These are phyloP conservation scores for Schizopygopsis malacanthus DNA, from an alignment of 2,797 vertebrate genomes.

Conservation along the genomic window DNA sequence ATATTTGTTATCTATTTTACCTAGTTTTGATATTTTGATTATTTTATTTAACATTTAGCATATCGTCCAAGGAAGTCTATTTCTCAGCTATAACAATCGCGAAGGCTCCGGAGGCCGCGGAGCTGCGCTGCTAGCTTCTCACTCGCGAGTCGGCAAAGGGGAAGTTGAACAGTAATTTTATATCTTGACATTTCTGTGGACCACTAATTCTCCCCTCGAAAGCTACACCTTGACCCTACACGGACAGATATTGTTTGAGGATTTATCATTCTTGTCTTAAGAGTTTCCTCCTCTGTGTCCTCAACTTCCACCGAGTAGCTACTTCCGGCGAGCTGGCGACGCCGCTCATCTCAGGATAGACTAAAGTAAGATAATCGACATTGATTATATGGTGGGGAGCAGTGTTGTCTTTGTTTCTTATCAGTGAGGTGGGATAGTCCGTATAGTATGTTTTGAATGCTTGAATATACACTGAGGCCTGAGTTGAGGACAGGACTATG, in stretches of 20 bases:
- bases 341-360: conserved; percentile 32
- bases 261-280: background rate
- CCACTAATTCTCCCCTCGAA: background rate
- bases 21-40: background rate
- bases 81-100: background rate
- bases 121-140: conserved; percentile 21
- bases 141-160: background rate
- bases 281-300: conserved; percentile 10
- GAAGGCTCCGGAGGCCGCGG: conserved; percentile 27
- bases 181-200: background rate
- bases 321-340: conserved; percentile 54
- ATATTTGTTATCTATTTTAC: background rate
- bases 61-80: background rate
- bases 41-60: background rate
- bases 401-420: background rate
- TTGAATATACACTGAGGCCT: background rate
- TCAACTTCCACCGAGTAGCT: background rate
- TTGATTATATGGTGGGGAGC: background rate
- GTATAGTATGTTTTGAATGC: background rate
- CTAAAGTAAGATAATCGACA: conserved; percentile 39
- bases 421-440: background rate
- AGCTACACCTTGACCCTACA: background rate
- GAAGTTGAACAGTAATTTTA: background rate
- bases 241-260: background rate
- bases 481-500: background rate